These are phyloP conservation scores for Anolis sagrei DNA, from an alignment of 2,113 vertebrate species.

Conservation along the genomic window DNA sequence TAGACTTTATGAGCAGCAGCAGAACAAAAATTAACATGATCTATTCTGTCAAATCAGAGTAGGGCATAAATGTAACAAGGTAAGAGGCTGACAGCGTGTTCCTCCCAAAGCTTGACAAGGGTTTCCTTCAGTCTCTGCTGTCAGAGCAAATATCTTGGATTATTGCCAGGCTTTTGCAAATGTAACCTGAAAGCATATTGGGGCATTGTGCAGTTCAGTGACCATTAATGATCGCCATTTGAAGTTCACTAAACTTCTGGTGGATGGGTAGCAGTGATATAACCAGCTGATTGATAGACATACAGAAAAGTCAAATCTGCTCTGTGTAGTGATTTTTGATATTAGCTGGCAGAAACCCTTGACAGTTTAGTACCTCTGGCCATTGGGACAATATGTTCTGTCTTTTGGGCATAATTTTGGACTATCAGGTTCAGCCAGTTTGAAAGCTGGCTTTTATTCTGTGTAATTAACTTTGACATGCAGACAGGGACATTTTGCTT, in stretches of 20 bases:
- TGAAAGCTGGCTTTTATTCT: conserved; percentile 39
- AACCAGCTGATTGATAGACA: conserved; percentile 67
- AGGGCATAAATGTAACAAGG: conserved; percentile 66
- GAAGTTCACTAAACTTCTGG: conserved; percentile 84
- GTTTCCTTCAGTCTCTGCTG: conserved; percentile 72
- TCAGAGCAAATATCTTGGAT: conserved; percentile 78
- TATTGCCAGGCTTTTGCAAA: conserved; percentile 77
- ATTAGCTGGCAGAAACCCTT: conserved; percentile 44
- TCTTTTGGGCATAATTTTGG: conserved; percentile 29
- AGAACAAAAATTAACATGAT: conserved; percentile 71
- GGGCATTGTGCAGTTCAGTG: conserved; percentile 78
- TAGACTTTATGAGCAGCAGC: conserved; percentile 44
- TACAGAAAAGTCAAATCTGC: conserved; percentile 41
- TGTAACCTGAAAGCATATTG: conserved; percentile 79
- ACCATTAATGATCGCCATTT: conserved; percentile 82
- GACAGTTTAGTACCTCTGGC: conserved; percentile 13
- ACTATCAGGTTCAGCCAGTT: conserved; percentile 22
- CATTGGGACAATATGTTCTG: background rate
- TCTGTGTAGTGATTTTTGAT: conserved; percentile 36
- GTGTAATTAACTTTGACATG: background rate
- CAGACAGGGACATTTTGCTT: conserved; percentile 8
- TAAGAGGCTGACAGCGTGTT: conserved; percentile 60
- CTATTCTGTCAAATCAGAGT: conserved; percentile 64
- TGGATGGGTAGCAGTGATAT: conserved; percentile 70
- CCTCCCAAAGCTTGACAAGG: conserved; percentile 64